A percentile compares a stretch with the other conserved stretches of the same genome.
Evolutionary conservation across 2,797 vertebrate species (phyloP).

Genomic region (Buceros bicornis): DNA sequence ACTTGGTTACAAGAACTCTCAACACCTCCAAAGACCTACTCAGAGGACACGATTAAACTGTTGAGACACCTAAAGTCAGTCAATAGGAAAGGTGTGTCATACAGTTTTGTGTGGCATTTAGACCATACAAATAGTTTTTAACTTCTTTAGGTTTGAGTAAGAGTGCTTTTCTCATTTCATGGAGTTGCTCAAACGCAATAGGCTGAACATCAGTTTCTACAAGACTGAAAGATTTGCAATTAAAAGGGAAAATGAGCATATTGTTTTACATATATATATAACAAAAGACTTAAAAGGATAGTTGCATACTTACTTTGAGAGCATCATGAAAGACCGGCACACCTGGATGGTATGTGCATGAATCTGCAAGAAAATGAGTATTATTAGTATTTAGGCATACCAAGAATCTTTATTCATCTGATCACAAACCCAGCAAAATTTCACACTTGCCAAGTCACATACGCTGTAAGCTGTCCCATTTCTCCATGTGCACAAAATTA

Average conservation of each 20-base stretch:
- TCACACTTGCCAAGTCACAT: not conserved
- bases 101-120: not conserved
- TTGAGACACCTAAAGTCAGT: not conserved
- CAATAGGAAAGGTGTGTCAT: not conserved
- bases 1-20: not conserved
- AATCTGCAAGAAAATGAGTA: slow-evolving; percentile 79
- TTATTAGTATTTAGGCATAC: not conserved
- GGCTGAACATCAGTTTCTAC: not conserved
- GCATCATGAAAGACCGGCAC: slow-evolving; percentile 98
- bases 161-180: not conserved
- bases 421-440: not conserved
- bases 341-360: slow-evolving; percentile 93
- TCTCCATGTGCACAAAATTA: not conserved
- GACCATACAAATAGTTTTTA: not conserved
- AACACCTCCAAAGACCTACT: not conserved
- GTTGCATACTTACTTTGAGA: slow-evolving; percentile 87
- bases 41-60: not conserved
- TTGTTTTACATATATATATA: not conserved
- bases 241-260: not conserved
- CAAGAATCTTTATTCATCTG: not conserved
- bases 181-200: not conserved
- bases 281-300: not conserved
- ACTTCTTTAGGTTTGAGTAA: not conserved
- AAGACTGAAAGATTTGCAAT: not conserved
- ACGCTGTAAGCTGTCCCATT: not conserved